Conservation (phyloP, 2,113 vertebrate genomes). For the Rostratula benghalensis region DNA sequence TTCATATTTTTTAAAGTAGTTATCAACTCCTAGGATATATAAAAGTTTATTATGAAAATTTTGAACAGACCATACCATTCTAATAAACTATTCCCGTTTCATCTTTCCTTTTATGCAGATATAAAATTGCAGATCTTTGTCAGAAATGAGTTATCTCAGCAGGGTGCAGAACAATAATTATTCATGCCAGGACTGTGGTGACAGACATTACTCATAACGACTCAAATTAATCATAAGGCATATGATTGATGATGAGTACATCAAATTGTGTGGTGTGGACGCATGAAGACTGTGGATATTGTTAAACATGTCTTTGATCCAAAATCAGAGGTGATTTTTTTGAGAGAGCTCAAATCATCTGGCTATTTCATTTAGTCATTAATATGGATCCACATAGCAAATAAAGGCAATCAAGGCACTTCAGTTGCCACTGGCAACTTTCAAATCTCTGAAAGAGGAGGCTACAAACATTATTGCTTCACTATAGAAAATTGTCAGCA, state of each 20-base stretch:
- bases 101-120: conserved; percentile 47
- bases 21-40: not conserved
- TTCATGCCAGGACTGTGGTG: conserved; percentile 49
- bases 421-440: conserved; percentile 17
- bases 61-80: not conserved
- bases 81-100: conserved; percentile 23
- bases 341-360: conserved; percentile 45
- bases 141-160: conserved; percentile 54
- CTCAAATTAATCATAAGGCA: conserved; percentile 64
- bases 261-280: conserved; percentile 48
- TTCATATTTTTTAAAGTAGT: not conserved
- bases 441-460: not conserved
- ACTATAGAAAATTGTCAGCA: not conserved
- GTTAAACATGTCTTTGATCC: conserved; percentile 62
- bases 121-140: conserved; percentile 59
- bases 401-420: conserved; percentile 11
- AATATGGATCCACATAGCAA: not conserved
- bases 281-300: conserved; percentile 45
- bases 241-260: conserved; percentile 53
- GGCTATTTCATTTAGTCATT: conserved; percentile 36
- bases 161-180: conserved; percentile 56
- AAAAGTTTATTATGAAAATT: not conserved
- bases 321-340: conserved; percentile 61
- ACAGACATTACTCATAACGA: conserved; percentile 66
- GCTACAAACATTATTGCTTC: not conserved